Evolutionary conservation across 37 sponge, comb jelly and placozoan species (phyloP).

Genomic region (Corticium candelabrum): DNA sequence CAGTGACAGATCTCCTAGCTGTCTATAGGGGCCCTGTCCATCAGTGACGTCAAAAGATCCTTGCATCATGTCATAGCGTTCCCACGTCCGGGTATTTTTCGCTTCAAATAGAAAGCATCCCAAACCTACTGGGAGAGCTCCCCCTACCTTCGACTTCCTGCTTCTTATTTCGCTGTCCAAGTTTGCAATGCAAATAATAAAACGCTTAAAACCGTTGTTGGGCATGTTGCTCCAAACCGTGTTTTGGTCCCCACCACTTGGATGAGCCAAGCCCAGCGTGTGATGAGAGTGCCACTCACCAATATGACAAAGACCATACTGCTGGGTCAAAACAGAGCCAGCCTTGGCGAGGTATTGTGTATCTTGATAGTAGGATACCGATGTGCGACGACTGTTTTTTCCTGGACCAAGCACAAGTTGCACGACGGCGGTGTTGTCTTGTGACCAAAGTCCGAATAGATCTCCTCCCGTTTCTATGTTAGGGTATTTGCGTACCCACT

Average conservation of each 20-base stretch:
- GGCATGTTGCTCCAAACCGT: background rate
- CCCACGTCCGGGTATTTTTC: background rate
- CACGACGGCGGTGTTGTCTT: background rate
- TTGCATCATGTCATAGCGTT: background rate
- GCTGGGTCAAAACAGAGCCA: too few species aligned
- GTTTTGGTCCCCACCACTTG: too few species aligned
- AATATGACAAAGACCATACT: background rate
- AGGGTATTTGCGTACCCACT: background rate
- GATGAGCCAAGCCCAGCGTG: too few species aligned
- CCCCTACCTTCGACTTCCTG: too few species aligned
- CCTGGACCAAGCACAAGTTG: background rate
- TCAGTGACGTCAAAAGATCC: background rate
- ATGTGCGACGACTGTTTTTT: background rate
- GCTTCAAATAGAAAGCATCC: background rate
- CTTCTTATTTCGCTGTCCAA: background rate
- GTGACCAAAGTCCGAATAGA: background rate
- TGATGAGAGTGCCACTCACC: slow-evolving; percentile 2
- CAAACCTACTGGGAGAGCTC: too few species aligned
- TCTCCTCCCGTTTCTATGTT: background rate
- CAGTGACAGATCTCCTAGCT: background rate
- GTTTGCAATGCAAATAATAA: background rate
- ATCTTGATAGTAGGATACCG: background rate
- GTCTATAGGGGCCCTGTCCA: background rate
- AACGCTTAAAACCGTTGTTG: background rate
- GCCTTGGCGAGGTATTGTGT: background rate